phyloP scores from a whole-genome alignment of 2,113 vertebrate genomes.

The Oreochromis tanganicae region DNA sequence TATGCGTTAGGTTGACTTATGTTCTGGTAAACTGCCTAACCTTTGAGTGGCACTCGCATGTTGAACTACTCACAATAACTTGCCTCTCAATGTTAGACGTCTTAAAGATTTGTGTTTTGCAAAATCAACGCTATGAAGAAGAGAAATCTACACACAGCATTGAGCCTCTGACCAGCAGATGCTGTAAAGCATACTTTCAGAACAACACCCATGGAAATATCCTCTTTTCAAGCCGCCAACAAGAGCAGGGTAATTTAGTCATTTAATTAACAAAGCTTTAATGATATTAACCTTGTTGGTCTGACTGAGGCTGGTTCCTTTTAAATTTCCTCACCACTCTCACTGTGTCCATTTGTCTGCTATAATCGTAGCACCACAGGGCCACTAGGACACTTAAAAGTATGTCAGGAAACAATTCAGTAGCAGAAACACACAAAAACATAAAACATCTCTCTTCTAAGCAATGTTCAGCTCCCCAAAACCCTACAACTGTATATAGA shows the following conservation, averaged over 20 bases:
- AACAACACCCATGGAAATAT: neutral
- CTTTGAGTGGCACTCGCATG: neutral
- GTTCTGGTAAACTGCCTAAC: neutral
- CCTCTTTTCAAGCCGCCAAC: neutral
- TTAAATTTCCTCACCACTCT: conserved; percentile 23
- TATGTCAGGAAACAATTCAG: neutral
- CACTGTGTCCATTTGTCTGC: conserved; percentile 1
- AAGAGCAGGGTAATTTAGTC: neutral
- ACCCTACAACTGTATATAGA: neutral
- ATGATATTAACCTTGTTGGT: conserved; percentile 38
- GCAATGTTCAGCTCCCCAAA: neutral
- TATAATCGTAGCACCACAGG: neutral
- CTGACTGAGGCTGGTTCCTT: conserved; percentile 17
- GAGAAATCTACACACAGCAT: neutral
- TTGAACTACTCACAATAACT: neutral
- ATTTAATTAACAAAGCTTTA: conserved; percentile 43
- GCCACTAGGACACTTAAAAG: neutral
- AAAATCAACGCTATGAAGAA: neutral
- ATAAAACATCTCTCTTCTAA: neutral
- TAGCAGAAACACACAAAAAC: neutral
- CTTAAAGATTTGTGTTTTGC: neutral
- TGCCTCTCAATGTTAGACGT: neutral
- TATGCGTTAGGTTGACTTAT: neutral
- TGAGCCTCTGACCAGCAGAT: neutral
- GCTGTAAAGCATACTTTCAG: neutral